Evolutionary conservation across 2,888 invertebrate species (phyloP), one percentile per base, ranked within the genome.

Genomic region (Silvanus unidentatus): DNA sequence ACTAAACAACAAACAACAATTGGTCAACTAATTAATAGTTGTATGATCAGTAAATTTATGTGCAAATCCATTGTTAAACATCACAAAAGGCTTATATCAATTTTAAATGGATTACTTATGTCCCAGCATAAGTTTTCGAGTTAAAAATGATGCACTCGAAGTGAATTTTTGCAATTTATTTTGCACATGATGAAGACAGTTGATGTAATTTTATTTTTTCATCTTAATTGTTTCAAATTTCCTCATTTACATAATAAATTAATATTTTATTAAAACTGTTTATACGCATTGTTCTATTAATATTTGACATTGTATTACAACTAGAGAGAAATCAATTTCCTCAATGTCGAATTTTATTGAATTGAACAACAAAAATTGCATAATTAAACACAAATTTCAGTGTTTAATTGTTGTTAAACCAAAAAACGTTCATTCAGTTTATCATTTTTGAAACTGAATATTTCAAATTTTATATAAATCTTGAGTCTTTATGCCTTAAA

Each of bases 51-150:
- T 55, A 52, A 45, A 42, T 22, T 16, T 46, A 35, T 47, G 49
- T 50, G 48, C 28, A 39, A 38, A 35, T 47, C 22, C 41, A 38
- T 47, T 50, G 48, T 36, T 45, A 36, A 51, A 49, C 44, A 41
- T 16, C 45, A 46, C 30, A 37, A 32, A 39, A 44, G 16, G 15
- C 43, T 40, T 45, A 50, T 45, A 48, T 45, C 40, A 45, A 39
- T 38, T 30, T 37, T 30, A 42, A 41, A 47, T 15, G 4, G 15
- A 37, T 37, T 16, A 52, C 49, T 55, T 54, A 54, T 56, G 63
- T 56, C 64, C 64, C 65, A 65, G 63, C 61, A 54, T 57, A 55
- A 55, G 56, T 53, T 50, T 42, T 45, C 47, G 46, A 34, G 48
- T 57, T 50, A 45, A 47, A 48, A 42, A 42, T 27, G 12, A 32